Evolutionary conservation across 2,888 invertebrate genomes (phyloP).

Genomic region (Campoletis raptor): DNA sequence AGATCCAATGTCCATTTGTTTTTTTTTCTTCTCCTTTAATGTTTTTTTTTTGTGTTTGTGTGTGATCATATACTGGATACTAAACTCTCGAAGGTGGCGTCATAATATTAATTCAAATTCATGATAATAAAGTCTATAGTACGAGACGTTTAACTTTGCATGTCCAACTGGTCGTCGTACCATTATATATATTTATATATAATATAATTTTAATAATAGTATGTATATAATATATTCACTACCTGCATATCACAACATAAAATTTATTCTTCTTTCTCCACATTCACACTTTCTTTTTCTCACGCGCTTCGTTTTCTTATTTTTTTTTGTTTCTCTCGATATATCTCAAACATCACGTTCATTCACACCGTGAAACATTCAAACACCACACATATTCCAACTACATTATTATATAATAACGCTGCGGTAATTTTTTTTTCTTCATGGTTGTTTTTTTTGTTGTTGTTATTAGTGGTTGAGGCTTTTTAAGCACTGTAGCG

Average conservation of each 20-base stretch:
- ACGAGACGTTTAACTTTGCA: slow-evolving; percentile 79
- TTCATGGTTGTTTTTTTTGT: slow-evolving; percentile 7
- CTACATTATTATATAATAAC: slow-evolving; percentile 82
- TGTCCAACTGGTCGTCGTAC: slow-evolving; percentile 78
- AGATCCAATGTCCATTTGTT: slow-evolving; percentile 78
- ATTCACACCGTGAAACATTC: slow-evolving; percentile 70
- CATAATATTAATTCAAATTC: slow-evolving; percentile 82
- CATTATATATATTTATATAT: slow-evolving; percentile 74
- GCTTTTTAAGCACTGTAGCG: slow-evolving; percentile 81
- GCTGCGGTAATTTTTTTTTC: slow-evolving; percentile 76
- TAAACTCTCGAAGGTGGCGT: slow-evolving; percentile 82
- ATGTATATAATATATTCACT: slow-evolving; percentile 81
- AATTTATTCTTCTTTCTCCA: slow-evolving; percentile 74
- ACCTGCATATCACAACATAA: slow-evolving; percentile 85
- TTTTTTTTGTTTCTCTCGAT: slow-evolving; percentile 61
- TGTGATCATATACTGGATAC: slow-evolving; percentile 77
- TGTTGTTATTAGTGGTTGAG: slow-evolving; percentile 80
- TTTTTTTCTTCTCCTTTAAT: slow-evolving; percentile 2
- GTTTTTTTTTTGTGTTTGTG: slow-evolving; percentile 46
- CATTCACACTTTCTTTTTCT: slow-evolving; percentile 51
- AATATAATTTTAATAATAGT: slow-evolving; percentile 75
- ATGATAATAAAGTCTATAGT: slow-evolving; percentile 83
- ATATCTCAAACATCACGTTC: slow-evolving; percentile 69
- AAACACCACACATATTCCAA: slow-evolving; percentile 77
- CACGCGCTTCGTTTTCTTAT: slow-evolving; percentile 45